phyloP scores from a whole-genome alignment of 2,113 vertebrate species.

The Onychostoma macrolepis region DNA sequence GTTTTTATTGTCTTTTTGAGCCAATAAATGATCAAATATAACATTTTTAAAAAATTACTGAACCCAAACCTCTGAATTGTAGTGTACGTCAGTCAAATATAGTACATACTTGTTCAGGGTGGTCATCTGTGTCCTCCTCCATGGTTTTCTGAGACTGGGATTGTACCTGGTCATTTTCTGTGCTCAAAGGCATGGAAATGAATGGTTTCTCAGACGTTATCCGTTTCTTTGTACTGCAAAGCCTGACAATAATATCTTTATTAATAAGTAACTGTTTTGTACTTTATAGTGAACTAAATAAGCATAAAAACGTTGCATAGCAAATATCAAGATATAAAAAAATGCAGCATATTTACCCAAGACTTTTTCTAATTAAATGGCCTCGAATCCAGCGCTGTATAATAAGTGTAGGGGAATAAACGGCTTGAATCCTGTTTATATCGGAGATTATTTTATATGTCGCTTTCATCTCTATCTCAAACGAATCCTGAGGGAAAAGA shows the following conservation, averaged over 20 bases:
- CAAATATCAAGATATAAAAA: not conserved
- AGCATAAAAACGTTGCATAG: not conserved
- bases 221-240: constrained; percentile 23
- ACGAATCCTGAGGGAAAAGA: constrained; percentile 65
- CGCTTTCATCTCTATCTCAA: constrained; percentile 67
- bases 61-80: not conserved
- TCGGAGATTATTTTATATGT: constrained; percentile 67
- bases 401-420: constrained; percentile 75
- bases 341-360: constrained; percentile 65
- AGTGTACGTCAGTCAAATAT: not conserved
- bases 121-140: not conserved
- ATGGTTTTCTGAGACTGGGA: not conserved
- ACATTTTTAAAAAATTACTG: not conserved
- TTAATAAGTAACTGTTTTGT: not conserved
- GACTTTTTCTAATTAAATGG: constrained; percentile 70
- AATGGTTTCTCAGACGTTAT: not conserved
- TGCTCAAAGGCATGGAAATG: not conserved
- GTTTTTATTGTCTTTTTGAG: not conserved
- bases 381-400: constrained; percentile 78
- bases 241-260: not conserved
- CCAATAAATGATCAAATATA: not conserved
- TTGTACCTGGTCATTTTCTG: constrained; percentile 9
- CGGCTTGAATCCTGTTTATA: constrained; percentile 73
- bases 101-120: not conserved
- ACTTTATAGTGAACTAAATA: not conserved